These are phyloP conservation scores for Philereme vetulata DNA, from an alignment of 2,888 invertebrate species.

Conservation along the genomic window DNA sequence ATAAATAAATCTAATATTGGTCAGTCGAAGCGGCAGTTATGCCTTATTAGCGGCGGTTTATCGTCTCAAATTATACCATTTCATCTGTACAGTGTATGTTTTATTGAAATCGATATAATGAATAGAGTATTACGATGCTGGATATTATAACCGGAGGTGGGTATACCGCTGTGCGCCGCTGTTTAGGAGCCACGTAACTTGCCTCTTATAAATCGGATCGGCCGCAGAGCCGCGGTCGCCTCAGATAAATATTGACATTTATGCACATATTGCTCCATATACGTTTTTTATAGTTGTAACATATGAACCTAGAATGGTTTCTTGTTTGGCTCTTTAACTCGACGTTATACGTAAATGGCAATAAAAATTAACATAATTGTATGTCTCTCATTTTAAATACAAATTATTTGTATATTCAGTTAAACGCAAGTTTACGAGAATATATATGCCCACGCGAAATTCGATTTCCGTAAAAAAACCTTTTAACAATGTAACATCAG, in stretches of 20 bases:
- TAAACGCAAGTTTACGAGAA: constrained; percentile 63
- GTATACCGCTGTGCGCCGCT: constrained; percentile 75
- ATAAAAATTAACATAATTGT: constrained; percentile 81
- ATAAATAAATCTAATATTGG: too few relatives aligned
- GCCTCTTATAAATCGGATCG: constrained; percentile 66
- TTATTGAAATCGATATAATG: constrained; percentile 81
- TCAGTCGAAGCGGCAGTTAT: constrained; percentile 63
- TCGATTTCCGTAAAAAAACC: constrained; percentile 23
- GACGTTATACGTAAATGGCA: constrained; percentile 68
- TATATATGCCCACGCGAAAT: constrained; percentile 46
- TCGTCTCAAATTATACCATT: constrained; percentile 77
- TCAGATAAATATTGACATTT: constrained; percentile 79
- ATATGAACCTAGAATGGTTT: constrained; percentile 74
- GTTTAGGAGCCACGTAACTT: constrained; percentile 59
- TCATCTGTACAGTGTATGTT: constrained; percentile 76
- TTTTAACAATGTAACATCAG: constrained; percentile 11
- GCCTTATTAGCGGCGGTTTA: constrained; percentile 75
- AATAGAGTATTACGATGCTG: constrained; percentile 82
- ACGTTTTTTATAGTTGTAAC: constrained; percentile 80
- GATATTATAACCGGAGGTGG: constrained; percentile 66
- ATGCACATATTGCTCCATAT: constrained; percentile 84
- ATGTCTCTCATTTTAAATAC: constrained; percentile 71
- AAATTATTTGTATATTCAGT: constrained; percentile 68
- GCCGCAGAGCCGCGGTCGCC: constrained; percentile 43
- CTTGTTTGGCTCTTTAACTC: constrained; percentile 66